Percentiles rank a stretch among this genome's conserved stretches.
These are phyloP conservation scores for Bombylius discolor DNA, from an alignment of 2,888 invertebrate genomes.

Conservation along the genomic window DNA sequence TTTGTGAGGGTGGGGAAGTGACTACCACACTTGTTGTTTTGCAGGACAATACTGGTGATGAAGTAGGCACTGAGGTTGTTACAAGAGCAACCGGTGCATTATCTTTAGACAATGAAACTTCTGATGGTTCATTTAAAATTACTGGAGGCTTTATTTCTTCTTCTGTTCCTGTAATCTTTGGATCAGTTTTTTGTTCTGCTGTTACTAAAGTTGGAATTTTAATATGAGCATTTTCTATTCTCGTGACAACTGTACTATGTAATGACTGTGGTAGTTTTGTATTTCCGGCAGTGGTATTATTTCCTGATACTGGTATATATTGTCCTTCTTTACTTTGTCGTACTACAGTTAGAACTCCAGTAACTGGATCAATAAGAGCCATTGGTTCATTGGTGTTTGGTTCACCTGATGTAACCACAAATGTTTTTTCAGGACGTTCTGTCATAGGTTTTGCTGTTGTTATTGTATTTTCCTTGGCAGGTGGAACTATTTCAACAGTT, in stretches of 20 bases:
- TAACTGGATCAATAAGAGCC: constrained; percentile 60
- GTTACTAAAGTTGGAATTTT: background rate
- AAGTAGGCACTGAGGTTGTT: constrained; percentile 1
- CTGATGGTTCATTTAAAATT: background rate
- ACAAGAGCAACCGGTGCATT: background rate
- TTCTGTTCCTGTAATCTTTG: background rate
- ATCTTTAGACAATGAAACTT: background rate
- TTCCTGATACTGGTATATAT: constrained; percentile 43
- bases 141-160: background rate
- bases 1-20: background rate
- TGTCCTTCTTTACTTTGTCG: constrained; percentile 57
- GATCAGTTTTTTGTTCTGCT: constrained; percentile 1
- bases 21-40: constrained; percentile 5
- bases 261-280: background rate
- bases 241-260: background rate
- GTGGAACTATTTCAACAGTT: background rate
- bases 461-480: constrained; percentile 19
- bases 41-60: background rate
- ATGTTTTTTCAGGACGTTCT: background rate
- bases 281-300: background rate
- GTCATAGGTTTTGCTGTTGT: background rate
- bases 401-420: background rate
- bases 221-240: background rate
- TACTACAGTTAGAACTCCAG: constrained; percentile 56
- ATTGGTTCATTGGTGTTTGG: constrained; percentile 39